Evolutionary conservation across 2,113 vertebrate species (phyloP).

Genomic region (Lamprologus lemairii): DNA sequence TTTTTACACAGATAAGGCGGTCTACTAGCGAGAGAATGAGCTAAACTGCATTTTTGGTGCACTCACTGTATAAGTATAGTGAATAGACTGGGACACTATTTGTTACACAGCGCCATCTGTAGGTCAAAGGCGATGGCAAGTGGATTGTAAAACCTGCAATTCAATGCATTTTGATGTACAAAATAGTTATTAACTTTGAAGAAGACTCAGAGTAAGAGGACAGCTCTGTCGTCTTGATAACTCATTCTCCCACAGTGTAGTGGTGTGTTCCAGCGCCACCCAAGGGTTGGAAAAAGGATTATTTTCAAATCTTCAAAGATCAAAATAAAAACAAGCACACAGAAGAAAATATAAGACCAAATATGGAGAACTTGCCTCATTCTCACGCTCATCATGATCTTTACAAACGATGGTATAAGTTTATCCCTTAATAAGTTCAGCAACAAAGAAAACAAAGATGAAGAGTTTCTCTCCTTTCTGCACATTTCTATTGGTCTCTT

Average conservation of each 20-base stretch:
- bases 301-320: not conserved
- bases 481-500: conserved; percentile 48
- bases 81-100: not conserved
- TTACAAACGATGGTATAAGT: not conserved
- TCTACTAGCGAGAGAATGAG: conserved; percentile 29
- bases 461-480: conserved; percentile 65
- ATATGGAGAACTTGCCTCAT: conserved; percentile 29
- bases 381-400: conserved; percentile 30
- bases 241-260: conserved; percentile 27
- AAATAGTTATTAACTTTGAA: not conserved
- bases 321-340: conserved; percentile 4
- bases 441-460: conserved; percentile 61
- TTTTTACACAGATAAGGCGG: conserved; percentile 40
- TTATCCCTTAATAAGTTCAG: conserved; percentile 41
- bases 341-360: conserved; percentile 14
- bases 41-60: not conserved
- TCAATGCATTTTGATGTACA: not conserved
- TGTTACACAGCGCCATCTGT: conserved; percentile 46
- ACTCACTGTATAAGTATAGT: not conserved
- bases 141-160: not conserved
- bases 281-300: conserved; percentile 48
- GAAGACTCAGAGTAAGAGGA: not conserved
- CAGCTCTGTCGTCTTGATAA: not conserved
- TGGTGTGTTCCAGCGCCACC: conserved; percentile 49
- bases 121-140: conserved; percentile 37